Percentiles rank a stretch among this genome's conserved stretches.
Evolutionary conservation across 2,113 vertebrate genomes (phyloP).

Genomic region (Bagarius yarrelli): DNA sequence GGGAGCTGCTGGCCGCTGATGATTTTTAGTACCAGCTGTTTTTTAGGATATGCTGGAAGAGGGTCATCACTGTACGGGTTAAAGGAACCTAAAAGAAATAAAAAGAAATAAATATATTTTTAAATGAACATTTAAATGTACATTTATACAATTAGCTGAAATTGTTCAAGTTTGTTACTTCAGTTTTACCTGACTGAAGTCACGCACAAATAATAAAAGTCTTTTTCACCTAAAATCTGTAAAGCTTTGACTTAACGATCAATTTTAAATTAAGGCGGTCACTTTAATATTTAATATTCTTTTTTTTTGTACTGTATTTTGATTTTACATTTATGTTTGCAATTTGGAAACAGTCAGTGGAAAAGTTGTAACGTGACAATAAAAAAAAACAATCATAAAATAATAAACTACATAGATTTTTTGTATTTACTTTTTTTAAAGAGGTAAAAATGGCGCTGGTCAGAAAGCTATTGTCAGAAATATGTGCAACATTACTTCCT

Average conservation of each 20-base stretch:
- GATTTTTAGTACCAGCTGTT: constrained; percentile 93
- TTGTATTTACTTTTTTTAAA: too few species aligned
- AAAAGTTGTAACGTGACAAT: too few species aligned
- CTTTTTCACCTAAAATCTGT: neutral
- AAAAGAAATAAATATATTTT: constrained; percentile 16
- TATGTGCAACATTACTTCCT: too few species aligned
- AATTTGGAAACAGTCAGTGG: too few species aligned
- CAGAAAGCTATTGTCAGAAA: too few species aligned
- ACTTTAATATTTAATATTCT: too few species aligned
- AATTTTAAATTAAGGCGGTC: too few species aligned
- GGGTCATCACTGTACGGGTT: constrained; percentile 91
- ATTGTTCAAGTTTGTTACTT: neutral
- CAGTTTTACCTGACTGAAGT: neutral
- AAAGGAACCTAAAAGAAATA: constrained; percentile 79
- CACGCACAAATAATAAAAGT: neutral
- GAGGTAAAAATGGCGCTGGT: too few species aligned
- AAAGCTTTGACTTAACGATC: neutral
- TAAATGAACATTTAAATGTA: neutral
- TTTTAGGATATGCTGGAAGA: constrained; percentile 92
- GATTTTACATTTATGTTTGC: too few species aligned
- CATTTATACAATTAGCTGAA: neutral
- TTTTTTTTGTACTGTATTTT: too few species aligned
- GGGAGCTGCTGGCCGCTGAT: constrained; percentile 97
- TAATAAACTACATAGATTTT: too few species aligned
- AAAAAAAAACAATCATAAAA: too few species aligned